phyloP scores from a whole-genome alignment of 2,888 invertebrate genomes.

The Lypha dubia region DNA sequence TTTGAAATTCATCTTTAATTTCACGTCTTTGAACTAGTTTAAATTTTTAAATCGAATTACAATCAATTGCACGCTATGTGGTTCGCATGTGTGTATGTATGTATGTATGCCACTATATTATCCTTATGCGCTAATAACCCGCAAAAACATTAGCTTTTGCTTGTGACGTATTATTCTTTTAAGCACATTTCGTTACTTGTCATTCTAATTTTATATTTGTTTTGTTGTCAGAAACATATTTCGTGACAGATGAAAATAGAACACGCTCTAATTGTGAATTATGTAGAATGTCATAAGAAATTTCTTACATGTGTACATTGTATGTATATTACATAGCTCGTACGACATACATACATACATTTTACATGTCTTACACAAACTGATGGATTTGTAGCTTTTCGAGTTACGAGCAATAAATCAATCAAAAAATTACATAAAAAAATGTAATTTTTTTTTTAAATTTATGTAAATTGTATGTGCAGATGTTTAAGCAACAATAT shows the following conservation, averaged over 20 bases:
- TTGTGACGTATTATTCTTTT: slow-evolving; percentile 2
- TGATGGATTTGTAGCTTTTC: not conserved
- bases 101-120: not conserved
- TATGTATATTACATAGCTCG: not conserved
- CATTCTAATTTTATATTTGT: slow-evolving; percentile 4
- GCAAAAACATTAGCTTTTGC: not conserved
- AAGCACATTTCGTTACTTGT: not conserved
- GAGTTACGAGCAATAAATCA: not conserved
- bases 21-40: not conserved
- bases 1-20: not conserved
- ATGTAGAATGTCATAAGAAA: not conserved
- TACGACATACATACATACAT: not conserved
- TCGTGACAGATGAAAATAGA: slow-evolving; percentile 7
- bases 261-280: slow-evolving; percentile 35
- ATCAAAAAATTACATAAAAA: not conserved
- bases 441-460: not conserved
- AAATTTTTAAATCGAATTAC: not conserved
- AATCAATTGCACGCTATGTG: not conserved
- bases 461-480: too few species aligned
- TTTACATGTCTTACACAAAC: not conserved
- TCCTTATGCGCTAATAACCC: not conserved
- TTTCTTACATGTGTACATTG: not conserved
- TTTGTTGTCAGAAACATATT: slow-evolving; percentile 11
- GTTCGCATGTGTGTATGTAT: too few species aligned
- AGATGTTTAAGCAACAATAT: not conserved